phyloP scores from a whole-genome alignment of 2,113 vertebrate genomes.

The Ahaetulla prasina region DNA sequence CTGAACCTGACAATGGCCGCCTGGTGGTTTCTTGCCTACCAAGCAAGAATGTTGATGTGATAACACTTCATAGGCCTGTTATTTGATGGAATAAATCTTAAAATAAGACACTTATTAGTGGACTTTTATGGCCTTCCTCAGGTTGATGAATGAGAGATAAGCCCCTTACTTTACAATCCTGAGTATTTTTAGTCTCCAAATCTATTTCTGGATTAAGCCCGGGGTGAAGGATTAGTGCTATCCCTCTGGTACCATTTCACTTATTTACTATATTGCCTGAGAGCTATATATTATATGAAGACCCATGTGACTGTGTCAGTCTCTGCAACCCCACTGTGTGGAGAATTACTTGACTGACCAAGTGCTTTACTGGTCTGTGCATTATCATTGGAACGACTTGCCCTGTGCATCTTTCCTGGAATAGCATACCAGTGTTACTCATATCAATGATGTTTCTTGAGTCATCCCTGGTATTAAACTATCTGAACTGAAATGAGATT shows the following conservation, averaged over 20 bases:
- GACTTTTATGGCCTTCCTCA: not conserved
- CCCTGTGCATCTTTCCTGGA: not conserved
- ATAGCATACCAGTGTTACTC: not conserved
- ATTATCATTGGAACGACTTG: not conserved
- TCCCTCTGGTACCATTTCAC: not conserved
- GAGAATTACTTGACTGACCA: not conserved
- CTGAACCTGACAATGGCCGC: not conserved
- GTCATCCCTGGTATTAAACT: not conserved
- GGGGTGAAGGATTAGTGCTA: not conserved
- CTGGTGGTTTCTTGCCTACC: not conserved
- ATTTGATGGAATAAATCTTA: not conserved
- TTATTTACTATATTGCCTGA: not conserved
- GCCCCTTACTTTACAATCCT: not conserved
- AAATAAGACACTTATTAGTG: not conserved
- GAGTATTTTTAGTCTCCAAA: not conserved
- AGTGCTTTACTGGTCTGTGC: not conserved
- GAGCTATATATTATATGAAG: not conserved
- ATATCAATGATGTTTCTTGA: not conserved
- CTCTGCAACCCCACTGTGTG: not conserved
- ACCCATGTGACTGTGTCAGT: not conserved
- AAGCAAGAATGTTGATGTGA: not conserved
- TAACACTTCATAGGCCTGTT: not conserved
- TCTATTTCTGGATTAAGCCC: not conserved
- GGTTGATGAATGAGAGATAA: not conserved
- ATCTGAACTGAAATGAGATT: not conserved